Percentiles rank a stretch among this genome's conserved stretches.
phyloP scores from a whole-genome alignment of 1,140 invertebrate genomes.

The Dinoponera quadriceps region DNA sequence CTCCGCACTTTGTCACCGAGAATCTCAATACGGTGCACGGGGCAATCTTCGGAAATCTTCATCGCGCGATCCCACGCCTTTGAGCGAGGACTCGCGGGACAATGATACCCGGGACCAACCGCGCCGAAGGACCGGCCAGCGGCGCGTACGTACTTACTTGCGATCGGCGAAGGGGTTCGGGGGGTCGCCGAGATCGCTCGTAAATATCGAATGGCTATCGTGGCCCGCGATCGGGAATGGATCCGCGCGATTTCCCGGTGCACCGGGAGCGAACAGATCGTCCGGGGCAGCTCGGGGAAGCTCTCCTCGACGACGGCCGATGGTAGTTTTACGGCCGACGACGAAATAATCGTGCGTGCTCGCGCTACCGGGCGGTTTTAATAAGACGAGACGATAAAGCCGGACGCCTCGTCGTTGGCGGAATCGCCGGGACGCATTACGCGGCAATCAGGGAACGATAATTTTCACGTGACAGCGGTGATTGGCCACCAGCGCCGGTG shows the following conservation, averaged over 20 bases:
- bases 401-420: slow-evolving; percentile 65
- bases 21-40: too few relatives aligned
- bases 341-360: slow-evolving; percentile 59
- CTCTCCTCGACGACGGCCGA: slow-evolving; percentile 25
- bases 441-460: slow-evolving; percentile 75
- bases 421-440: slow-evolving; percentile 71
- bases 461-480: slow-evolving; percentile 75
- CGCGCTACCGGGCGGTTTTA: slow-evolving; percentile 72
- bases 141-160: neutral
- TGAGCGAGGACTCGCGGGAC: neutral
- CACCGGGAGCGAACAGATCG: neutral
- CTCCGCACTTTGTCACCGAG: too few relatives aligned
- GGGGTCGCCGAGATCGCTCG: slow-evolving; percentile 5
- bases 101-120: neutral
- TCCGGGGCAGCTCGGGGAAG: neutral
- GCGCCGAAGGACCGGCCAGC: neutral
- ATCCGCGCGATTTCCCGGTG: slow-evolving; percentile 19
- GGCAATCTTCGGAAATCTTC: neutral
- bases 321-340: slow-evolving; percentile 69
- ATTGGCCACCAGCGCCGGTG: slow-evolving; percentile 47
- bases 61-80: neutral
- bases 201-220: slow-evolving; percentile 51
- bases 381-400: slow-evolving; percentile 74
- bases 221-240: slow-evolving; percentile 34
- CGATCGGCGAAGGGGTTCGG: neutral